Percentiles rank a stretch among this genome's conserved stretches.
Conservation (phyloP, 2,113 vertebrate species). For the Hippopotamus amphibius region DNA sequence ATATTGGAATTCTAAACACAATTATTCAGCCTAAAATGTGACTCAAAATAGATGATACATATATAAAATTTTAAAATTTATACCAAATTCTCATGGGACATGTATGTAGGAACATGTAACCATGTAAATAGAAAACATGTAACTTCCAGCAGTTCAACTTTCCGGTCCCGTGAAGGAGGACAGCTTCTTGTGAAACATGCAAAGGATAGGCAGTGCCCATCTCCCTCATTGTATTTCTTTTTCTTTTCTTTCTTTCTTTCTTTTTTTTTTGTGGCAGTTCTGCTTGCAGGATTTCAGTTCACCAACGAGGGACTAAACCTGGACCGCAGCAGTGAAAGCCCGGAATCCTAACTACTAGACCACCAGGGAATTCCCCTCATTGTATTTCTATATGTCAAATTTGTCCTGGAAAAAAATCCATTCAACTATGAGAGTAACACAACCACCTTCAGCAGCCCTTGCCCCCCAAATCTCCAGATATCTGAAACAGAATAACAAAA, state of each 20-base stretch:
- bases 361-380: neutral
- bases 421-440: neutral
- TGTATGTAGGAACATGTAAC: neutral
- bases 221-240: neutral
- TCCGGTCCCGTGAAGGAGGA: accelerated
- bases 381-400: neutral
- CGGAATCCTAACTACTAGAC: neutral
- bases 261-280: too few relatives aligned
- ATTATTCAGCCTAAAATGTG: neutral
- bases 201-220: neutral
- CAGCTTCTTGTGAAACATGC: neutral
- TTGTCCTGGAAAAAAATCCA: neutral
- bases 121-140: neutral
- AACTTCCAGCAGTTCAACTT: neutral
- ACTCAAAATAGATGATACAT: neutral
- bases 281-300: neutral
- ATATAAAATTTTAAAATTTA: neutral
- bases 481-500: conserved; percentile 54
- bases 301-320: neutral
- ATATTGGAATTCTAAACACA: neutral
- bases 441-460: neutral
- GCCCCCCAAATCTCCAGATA: conserved; percentile 56
- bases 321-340: neutral
- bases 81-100: neutral
- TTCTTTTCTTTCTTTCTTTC: too few relatives aligned